Evolutionary conservation across 2,797 vertebrate species (phyloP).

Genomic region (Sebastes steindachneri): DNA sequence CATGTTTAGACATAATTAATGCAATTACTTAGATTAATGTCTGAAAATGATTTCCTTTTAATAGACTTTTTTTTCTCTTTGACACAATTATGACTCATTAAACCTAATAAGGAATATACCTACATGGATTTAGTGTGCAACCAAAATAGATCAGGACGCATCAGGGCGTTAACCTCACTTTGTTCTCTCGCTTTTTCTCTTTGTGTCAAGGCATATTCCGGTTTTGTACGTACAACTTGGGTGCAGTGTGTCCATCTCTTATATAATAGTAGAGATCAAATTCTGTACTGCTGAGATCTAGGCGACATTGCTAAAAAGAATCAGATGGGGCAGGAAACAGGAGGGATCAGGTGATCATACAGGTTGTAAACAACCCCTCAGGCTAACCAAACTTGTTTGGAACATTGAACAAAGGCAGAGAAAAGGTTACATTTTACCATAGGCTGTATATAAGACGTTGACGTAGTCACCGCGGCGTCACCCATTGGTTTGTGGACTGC

Average conservation of each 20-base stretch:
- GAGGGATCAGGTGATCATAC: neutral
- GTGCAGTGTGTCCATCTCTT: neutral
- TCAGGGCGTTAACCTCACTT: neutral
- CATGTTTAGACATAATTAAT: conserved; percentile 33
- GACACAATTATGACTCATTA: conserved; percentile 11
- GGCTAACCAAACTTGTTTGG: neutral
- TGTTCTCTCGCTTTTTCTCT: neutral
- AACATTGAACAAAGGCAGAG: neutral
- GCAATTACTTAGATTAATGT: conserved; percentile 1
- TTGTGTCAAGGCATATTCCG: neutral
- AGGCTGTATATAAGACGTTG: neutral
- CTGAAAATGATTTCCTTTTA: conserved; percentile 6
- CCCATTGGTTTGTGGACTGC: neutral
- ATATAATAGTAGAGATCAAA: neutral
- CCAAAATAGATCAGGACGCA: neutral
- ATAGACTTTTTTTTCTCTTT: neutral
- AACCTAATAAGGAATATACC: neutral
- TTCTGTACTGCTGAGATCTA: neutral
- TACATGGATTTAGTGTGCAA: neutral
- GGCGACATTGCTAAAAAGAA: neutral
- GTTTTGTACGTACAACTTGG: neutral
- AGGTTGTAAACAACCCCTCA: neutral
- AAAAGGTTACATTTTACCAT: neutral
- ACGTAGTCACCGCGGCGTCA: neutral
- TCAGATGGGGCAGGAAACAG: neutral